Evolutionary conservation across 2,888 invertebrate species (phyloP).

Genomic region (Blastobasis adustella): DNA sequence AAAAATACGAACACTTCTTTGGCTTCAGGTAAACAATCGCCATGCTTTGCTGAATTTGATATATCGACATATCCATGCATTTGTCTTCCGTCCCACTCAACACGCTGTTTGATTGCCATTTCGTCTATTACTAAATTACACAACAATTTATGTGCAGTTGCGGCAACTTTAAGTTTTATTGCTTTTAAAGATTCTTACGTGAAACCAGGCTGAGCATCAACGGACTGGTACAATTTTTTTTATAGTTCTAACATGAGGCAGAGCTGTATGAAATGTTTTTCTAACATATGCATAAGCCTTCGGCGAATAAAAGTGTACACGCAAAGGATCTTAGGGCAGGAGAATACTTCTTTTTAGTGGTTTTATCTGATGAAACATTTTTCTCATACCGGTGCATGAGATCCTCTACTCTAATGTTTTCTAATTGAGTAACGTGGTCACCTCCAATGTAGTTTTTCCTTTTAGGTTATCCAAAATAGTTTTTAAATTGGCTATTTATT

Average conservation of each 20-base stretch:
- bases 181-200: slow-evolving; percentile 9
- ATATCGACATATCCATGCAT: neutral
- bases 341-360: slow-evolving; percentile 2
- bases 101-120: slow-evolving; percentile 15
- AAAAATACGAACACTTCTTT: slow-evolving; percentile 22
- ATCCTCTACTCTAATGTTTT: slow-evolving; percentile 3
- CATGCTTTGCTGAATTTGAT: neutral
- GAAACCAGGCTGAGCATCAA: slow-evolving; percentile 6
- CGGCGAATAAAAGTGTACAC: slow-evolving; percentile 20
- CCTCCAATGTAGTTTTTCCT: neutral
- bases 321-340: slow-evolving; percentile 23
- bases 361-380: neutral
- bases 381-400: too few species aligned
- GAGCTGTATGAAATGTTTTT: slow-evolving; percentile 26
- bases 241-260: too few species aligned
- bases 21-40: slow-evolving; percentile 4
- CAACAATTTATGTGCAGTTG: neutral
- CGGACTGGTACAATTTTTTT: neutral
- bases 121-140: slow-evolving; percentile 11
- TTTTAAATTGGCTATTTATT: neutral
- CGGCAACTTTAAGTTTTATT: slow-evolving; percentile 2
- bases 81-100: neutral
- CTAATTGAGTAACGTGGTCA: neutral
- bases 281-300: slow-evolving; percentile 32
- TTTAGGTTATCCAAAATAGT: neutral